Conservation (phyloP, 2,888 invertebrate genomes). For the Pollenia amentaria region DNA sequence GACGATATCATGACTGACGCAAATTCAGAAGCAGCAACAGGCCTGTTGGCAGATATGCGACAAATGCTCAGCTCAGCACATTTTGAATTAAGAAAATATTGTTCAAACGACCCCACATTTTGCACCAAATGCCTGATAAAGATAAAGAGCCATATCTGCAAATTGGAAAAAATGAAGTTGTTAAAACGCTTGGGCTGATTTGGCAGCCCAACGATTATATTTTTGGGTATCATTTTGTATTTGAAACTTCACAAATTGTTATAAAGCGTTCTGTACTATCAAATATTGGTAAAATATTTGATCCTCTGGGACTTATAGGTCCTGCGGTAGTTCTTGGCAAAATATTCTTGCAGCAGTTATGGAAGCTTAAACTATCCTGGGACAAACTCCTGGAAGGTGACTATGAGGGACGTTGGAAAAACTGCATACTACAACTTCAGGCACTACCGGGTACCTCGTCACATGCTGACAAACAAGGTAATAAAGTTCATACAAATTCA, state of each 20-base stretch:
- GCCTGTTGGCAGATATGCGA: conserved; percentile 46
- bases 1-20: conserved; percentile 69
- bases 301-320: conserved; percentile 45
- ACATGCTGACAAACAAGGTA: too few species aligned
- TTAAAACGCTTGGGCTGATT: conserved; percentile 50
- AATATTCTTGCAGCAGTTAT: conserved; percentile 49
- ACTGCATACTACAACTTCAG: too few species aligned
- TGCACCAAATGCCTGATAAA: conserved; percentile 40
- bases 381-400: too few species aligned
- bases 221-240: conserved; percentile 34
- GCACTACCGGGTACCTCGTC: too few species aligned
- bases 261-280: too few species aligned
- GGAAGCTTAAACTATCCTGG: too few species aligned
- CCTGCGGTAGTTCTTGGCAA: conserved; percentile 30
- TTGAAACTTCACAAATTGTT: conserved; percentile 14
- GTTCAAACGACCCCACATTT: conserved; percentile 57
- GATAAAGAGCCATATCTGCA: too few species aligned
- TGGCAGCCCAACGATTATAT: conserved; percentile 32
- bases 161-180: too few species aligned
- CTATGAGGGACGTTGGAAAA: too few species aligned
- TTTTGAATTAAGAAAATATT: conserved; percentile 70
- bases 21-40: conserved; percentile 51
- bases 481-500: too few species aligned
- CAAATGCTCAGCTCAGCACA: conserved; percentile 40
- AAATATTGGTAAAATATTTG: conserved; percentile 49